phyloP scores from a whole-genome alignment of 1,140 invertebrate genomes.

The Lasioglossum albipes region DNA sequence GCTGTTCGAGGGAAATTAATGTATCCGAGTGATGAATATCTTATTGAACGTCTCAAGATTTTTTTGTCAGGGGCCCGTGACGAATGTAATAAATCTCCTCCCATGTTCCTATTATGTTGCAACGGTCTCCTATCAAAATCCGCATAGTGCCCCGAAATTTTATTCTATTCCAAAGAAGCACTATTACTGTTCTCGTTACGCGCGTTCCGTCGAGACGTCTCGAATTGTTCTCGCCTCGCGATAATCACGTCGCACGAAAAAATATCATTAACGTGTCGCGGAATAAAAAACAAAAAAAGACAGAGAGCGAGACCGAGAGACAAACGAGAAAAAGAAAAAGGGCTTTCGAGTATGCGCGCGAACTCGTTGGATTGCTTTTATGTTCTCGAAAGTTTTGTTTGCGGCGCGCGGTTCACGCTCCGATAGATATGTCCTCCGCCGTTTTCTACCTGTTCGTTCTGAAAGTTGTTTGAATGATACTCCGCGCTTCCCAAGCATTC shows the following conservation, averaged over 20 bases:
- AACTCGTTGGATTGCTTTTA: conserved; percentile 55
- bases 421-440: conserved; percentile 60
- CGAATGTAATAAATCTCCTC: conserved; percentile 30
- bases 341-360: conserved; percentile 29
- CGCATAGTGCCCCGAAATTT: too few relatives aligned
- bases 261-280: conserved; percentile 36
- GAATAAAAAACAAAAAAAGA: not conserved
- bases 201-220: not conserved
- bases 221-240: not conserved
- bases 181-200: conserved; percentile 7
- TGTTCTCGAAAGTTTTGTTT: conserved; percentile 58
- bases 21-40: conserved; percentile 35
- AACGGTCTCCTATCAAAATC: conserved; percentile 5
- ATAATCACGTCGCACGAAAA: conserved; percentile 23
- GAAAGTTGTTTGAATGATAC: conserved; percentile 66
- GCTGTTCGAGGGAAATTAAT: conserved; percentile 47
- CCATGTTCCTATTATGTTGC: conserved; percentile 14
- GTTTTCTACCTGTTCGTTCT: conserved; percentile 65
- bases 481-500: conserved; percentile 57
- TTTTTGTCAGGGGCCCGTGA: not conserved
- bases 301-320: too few relatives aligned
- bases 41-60: conserved; percentile 15
- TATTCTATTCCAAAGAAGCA: not conserved
- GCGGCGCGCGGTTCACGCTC: conserved; percentile 57
- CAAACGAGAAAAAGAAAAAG: conserved; percentile 35